Evolutionary conservation across 23 tunicate genomes (phyloP), one percentile per base, ranked within the genome.

Genomic region (Trididemnum nubilum): DNA sequence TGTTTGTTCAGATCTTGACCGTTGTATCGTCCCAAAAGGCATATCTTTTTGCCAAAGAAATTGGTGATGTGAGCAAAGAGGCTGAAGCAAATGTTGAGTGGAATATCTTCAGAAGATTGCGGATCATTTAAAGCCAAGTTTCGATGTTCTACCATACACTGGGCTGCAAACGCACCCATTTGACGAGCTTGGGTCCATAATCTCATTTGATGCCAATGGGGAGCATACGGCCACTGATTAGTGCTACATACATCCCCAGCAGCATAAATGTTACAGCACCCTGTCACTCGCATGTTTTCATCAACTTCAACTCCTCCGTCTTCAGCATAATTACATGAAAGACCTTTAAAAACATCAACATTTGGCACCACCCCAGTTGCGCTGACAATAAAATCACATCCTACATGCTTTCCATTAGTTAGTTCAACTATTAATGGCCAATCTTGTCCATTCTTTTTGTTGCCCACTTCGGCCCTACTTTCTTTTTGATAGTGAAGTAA

Each of bases 141-240:
- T 26, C 33, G 35, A 60, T 91, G 86, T 24, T 36, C 38, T 0
- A 70, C 57, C 88, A 92, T 92, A 63, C 97, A 92, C 40, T 79
- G 88, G 2, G 92, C 92, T 0, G 97, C 88, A 52, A 86, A 92
- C 36, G 76, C 65, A 21, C 97, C 97, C 97, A 92, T 92, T 35
- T 92, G 97, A 34, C 97, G 66, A 1, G 97, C 97, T 51, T 92
- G 97, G 1, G 88, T 92, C 97, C 97, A 92, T 59, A 92, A 76
- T 1, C 92, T 77, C 97, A 92, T 92, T 60, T 92, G 97, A 15
- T 27, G 70, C 97, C 97, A 92, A 44, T 92, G 97, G 0, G 81
- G 82, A 4, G 77, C 77, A 34, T 64, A 40, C 0, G 60, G 79
- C 97, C 97, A 92, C 21, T 33, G 31, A 0, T 76, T 31, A 9